Evolutionary conservation across 2,888 invertebrate genomes (phyloP).

Genomic region (Euphydryas editha): DNA sequence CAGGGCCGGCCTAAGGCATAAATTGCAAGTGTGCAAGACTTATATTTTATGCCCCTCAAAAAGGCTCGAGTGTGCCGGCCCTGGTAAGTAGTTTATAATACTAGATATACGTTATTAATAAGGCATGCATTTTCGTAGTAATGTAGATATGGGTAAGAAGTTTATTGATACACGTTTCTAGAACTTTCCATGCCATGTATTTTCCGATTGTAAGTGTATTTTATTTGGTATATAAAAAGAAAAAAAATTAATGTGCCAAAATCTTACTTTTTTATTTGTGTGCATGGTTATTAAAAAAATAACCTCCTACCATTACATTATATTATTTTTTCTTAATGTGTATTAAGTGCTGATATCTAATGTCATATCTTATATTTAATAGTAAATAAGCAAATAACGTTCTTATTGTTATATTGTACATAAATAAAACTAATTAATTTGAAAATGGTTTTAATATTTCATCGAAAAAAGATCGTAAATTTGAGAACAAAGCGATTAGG

Average conservation of each 20-base stretch:
- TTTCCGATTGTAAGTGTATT: neutral
- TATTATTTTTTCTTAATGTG: neutral
- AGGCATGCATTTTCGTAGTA: conserved; percentile 30
- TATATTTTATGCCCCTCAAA: no score
- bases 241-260: conserved; percentile 5
- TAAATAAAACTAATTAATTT: neutral
- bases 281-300: neutral
- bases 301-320: no score
- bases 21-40: no score
- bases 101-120: neutral
- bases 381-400: neutral
- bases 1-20: no score
- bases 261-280: neutral
- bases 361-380: neutral
- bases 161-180: neutral
- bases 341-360: neutral
- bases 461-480: no score
- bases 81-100: neutral
- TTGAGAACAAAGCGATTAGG: neutral
- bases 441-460: neutral
- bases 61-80: no score
- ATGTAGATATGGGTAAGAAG: conserved; percentile 27
- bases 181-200: neutral
- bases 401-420: conserved; percentile 8
- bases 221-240: neutral